Base-by-base conservation (phyloP, 2,888 invertebrate genomes). In the Seira sanloemensis region DNA sequence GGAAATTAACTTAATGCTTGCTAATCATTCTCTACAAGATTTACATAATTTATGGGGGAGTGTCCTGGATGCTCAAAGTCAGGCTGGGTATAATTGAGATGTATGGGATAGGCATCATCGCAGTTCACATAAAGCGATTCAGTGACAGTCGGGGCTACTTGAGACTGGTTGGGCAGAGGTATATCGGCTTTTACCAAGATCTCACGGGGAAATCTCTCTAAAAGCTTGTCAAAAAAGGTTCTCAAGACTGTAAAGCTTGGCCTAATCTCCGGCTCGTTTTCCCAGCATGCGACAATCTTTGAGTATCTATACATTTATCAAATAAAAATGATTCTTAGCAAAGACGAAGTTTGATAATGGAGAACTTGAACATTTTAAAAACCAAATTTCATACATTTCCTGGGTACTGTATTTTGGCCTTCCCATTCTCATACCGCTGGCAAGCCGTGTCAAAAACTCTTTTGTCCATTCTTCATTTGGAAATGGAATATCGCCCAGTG, bases 391-490 rank as follows among this genome's bases (percentile, higher is more conserved):
- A 71, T 78, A 85, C 85, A 85, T 85, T 37, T 77, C 78, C 2
- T 37, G 78, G n/a, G 78, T 78, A 12, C 71, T 72, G 18, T 37
- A 86, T n/a, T 75, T 82, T 4, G 85, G 85, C 18, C 75, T 21
- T 12, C 82, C 82, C 85, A 86, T 82, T 58, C 85, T 74, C 85
- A 86, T 86, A 4, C 85, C 85, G 25, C 66, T 71, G 0, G 71
- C 21, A 9, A 85, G 25, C 54, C 81, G 26, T 2, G 7, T 62
- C 0, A 85, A 16, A 76, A 85, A 85, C 18, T 81, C 81, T 50
- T 46, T 66, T 21, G 78, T 68, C 78, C 78, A 85, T 0, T 81
- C 68, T 27, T 85, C 81, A 66, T 81, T 85, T n/a, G 85, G 85
- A 27, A 82, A 86, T 1, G 85, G 85, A 16, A 66, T 72, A n/a